These are phyloP conservation scores for Hepsetus odoe DNA, from an alignment of 2,113 vertebrate species.

Conservation along the genomic window DNA sequence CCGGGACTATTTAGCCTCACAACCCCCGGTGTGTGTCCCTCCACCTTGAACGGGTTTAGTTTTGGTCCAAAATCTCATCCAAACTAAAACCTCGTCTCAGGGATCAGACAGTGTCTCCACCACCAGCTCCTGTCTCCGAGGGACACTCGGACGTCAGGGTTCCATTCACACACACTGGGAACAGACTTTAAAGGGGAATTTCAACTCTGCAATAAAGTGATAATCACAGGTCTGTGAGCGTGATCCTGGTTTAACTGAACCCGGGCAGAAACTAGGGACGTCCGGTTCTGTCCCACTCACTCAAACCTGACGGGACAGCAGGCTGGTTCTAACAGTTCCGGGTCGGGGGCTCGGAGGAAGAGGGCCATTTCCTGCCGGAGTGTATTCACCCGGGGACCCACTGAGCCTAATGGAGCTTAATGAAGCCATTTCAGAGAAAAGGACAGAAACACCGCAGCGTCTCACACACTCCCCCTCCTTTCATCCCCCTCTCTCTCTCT, in stretches of 20 bases:
- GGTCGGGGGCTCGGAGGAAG: background rate
- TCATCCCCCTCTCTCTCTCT: background rate
- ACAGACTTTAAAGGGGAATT: background rate
- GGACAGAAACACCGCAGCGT: background rate
- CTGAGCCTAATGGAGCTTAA: conserved; percentile 11
- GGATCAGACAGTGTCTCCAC: too few relatives aligned
- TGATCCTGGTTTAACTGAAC: background rate
- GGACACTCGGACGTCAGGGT: too few relatives aligned
- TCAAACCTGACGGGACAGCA: background rate
- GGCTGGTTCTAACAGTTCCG: too few relatives aligned
- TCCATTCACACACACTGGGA: too few relatives aligned
- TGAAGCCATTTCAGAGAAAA: background rate
- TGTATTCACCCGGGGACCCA: conserved; percentile 1
- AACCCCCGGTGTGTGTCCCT: too few relatives aligned
- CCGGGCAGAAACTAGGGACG: background rate
- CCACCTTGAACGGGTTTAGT: too few relatives aligned
- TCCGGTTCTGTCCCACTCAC: background rate
- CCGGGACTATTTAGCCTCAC: too few relatives aligned
- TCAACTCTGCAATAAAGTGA: background rate
- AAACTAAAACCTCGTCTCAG: too few relatives aligned
- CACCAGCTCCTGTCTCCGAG: too few relatives aligned
- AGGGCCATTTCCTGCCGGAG: background rate
- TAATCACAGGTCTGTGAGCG: background rate
- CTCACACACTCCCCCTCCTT: background rate
- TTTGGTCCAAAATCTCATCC: too few relatives aligned